Base-by-base conservation (phyloP, 2,797 vertebrate genomes). In the Margarornis squamiger region DNA sequence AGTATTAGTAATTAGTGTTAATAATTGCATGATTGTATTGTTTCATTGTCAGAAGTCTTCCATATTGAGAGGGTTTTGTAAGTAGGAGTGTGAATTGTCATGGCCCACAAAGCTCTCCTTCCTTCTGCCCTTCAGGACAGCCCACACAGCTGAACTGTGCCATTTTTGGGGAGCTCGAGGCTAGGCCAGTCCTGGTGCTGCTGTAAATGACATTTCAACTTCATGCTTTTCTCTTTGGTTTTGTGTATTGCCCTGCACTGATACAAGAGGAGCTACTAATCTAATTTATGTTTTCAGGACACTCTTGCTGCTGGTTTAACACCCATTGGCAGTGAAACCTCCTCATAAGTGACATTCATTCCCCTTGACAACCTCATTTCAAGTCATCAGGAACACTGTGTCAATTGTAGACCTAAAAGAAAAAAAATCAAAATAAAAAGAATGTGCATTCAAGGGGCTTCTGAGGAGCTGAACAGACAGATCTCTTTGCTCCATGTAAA, bases 401-500 rank as follows among this genome's bases (percentile, higher is more conserved):
- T 78, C 83, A 79, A 43, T 49, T 65, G 80, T 41, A 87, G 73
- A 36, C 48, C 26, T 21, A 83, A 83, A 86, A 43, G 15, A 76
- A 78, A 78, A 49, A 65, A 24, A 46, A 34, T 26, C 43, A 38
- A 62, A 78, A 27, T 14, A 57, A 78, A 77, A 76, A 84, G 11
- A 59, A 39, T 63, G 27, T 65, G 26, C 77, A 72, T 62, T 62
- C 46, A n/a, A 10, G 32, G 58, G 19, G 26, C 24, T 78, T 68
- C 43, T 0, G 24, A 65, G 39, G 30, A 66, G 49, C 22, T 81
- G 71, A 93, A 74, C 10, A 27, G 59, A 48, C 52, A 88, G 75
- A 79, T 85, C 66, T 86, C 54, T 58, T 70, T 92, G 65, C 80
- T 82, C 29, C 54, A 41, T 74, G 87, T 86, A 80, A 94, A 91